Evolutionary conservation across 1,140 invertebrate species (phyloP), one percentile per base, ranked within the genome.

Genomic region (Dinoponera quadriceps): DNA sequence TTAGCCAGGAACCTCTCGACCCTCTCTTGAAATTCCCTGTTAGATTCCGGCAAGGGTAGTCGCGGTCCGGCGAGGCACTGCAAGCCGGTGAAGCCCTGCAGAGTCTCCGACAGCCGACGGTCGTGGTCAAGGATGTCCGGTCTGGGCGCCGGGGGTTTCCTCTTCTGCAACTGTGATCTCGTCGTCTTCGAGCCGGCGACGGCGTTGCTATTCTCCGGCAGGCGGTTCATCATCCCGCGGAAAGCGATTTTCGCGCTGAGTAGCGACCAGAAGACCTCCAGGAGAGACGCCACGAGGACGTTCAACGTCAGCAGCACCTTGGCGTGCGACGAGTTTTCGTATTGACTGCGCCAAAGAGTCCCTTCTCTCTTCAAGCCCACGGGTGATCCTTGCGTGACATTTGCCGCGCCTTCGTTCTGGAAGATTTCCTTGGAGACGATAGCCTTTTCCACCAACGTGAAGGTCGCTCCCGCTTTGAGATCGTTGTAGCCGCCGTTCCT

Each of bases 221-320:
- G 95, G 60, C 92, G 91, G 83, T 95, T 96, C 33, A 90, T 95
- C 95, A 96, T 96, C 9, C 96, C 96, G 48, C 94, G 94, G 83
- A 95, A 95, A 4, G 95, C 94, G 33, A 96, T 94, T 87, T 94
- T 96, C 0, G 95, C 90, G 38, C 95, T 95, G 11, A 96, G 86
- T 22, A 95, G 89, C 0, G 96, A 96, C 96, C 96, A 96, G 2
- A 95, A 85, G 0, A 95, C 80, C 84, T 96, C 96, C 11, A 96
- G 62, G n/a, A 95, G 90, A 5, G 95, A 95, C 0, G 95, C 95
- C 13, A 96, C 94, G 16, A 96, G 84, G 55, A 96, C 95, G 88
- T 96, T 96, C 25, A 95, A 91, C 0, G 94, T 94, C 11, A 96
- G 68, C 27, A 96, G 69, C 2, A 92, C 75, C 20, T 60, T 88